phyloP scores from a whole-genome alignment of 2,888 invertebrate species.

The Acleris holmiana region DNA sequence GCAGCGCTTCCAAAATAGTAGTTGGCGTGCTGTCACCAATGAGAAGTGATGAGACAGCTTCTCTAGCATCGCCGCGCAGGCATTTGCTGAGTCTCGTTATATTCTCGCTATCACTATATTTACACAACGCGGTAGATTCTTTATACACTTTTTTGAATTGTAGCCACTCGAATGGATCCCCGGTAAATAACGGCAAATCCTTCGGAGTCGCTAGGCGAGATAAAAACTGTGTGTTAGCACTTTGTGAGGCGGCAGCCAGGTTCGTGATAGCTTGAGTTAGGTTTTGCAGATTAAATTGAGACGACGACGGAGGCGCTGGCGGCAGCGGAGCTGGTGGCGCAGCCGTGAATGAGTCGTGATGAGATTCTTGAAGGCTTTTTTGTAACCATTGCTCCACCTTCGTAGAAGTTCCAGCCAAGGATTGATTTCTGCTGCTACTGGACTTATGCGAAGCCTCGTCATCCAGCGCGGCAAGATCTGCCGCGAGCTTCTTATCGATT shows the following conservation, averaged over 20 bases:
- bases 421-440: not conserved
- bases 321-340: not conserved
- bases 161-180: not conserved
- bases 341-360: no score
- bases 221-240: not conserved
- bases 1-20: conserved; percentile 2
- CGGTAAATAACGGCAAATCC: not conserved
- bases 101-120: not conserved
- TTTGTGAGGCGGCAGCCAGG: not conserved
- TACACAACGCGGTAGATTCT: not conserved
- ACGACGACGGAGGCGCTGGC: not conserved
- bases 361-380: not conserved
- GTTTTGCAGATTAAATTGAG: not conserved
- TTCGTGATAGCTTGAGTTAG: not conserved
- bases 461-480: not conserved
- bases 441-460: not conserved
- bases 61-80: not conserved
- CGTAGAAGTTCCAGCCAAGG: not conserved
- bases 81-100: not conserved
- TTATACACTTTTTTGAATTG: not conserved
- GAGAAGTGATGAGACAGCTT: not conserved
- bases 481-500: not conserved
- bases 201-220: not conserved
- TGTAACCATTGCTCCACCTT: not conserved
- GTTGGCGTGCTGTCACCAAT: not conserved